Base-by-base conservation (phyloP, 2,888 invertebrate species). In the Patella ulyssiponensis region DNA sequence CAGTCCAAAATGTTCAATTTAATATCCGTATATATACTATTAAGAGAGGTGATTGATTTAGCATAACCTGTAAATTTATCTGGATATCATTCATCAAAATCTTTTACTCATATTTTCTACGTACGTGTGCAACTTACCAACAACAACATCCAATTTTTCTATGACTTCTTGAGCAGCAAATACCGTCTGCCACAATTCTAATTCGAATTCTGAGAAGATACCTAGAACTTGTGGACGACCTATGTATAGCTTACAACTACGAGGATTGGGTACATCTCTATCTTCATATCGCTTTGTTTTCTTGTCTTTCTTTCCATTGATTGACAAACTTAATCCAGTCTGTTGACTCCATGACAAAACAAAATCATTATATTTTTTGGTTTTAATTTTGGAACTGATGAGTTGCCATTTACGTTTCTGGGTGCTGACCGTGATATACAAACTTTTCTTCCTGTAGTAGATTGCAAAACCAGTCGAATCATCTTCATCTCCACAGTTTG, bases 341-440 rank as follows among this genome's bases (percentile, higher is more conserved):
- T 83, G 83, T 27, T 52, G 23, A 73, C 80, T 81, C 81, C 81
- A 83, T 3, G 81, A 78, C 23, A 83, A 51, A 33, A 78, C 74
- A 71, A 76, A 80, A 33, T 76, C 69, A 51, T 75, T 76, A 17
- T 72, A 78, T n/a, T 74, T 69, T 9, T 69, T 71, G 27, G 71
- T 7, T 69, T 33, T 53, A 9, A 79, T 79, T 52, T 76, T 71
- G 20, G 80, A 64, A 23, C 74, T 74, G 54, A 64, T 44, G 7
- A 79, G 79, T 3, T 78, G 81, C 85, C 85, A 86, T 71, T 79
- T 77, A 15, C 73, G 72, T 11, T 76, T 76, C 12, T 44, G 69
- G 1, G 85, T 84, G 69, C 82, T 78, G n/a, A 86, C 69, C 0
- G 79, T 81, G 17, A 84, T 74, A 44, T 80, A 85, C 71, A 86